These are phyloP conservation scores for Poeciliopsis retropinna DNA, from an alignment of 2,113 vertebrate species.

Conservation along the genomic window DNA sequence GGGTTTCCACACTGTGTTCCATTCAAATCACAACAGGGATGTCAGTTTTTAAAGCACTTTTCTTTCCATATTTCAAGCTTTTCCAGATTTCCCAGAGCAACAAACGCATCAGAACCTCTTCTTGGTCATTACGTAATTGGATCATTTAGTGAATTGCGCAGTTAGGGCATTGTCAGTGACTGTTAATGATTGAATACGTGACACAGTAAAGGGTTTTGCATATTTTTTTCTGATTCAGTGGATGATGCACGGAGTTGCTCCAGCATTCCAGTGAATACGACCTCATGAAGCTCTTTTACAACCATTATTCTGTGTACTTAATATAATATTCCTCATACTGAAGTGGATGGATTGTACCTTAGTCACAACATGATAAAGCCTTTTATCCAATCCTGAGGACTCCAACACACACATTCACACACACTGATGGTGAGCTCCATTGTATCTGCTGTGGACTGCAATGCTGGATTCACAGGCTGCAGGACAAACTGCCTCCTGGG, in stretches of 20 bases:
- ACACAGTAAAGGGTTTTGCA: neutral
- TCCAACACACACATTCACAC: too few relatives aligned
- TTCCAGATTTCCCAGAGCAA: neutral
- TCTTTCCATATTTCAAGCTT: conserved; percentile 13
- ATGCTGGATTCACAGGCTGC: too few relatives aligned
- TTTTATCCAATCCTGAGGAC: too few relatives aligned
- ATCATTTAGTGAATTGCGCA: neutral
- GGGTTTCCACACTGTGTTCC: conserved; percentile 18
- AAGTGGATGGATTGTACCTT: neutral
- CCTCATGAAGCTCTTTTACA: neutral
- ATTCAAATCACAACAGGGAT: conserved; percentile 20
- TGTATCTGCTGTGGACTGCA: too few relatives aligned
- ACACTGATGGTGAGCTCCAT: too few relatives aligned
- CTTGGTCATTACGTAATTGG: neutral
- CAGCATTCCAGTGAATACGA: neutral
- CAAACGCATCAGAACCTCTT: conserved; percentile 37
- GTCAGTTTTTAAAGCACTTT: conserved; percentile 39
- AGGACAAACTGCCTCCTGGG: too few relatives aligned
- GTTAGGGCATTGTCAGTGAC: neutral
- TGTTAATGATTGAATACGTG: neutral
- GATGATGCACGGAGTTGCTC: neutral
- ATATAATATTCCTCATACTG: neutral
- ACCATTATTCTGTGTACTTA: neutral
- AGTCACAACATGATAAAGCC: neutral
- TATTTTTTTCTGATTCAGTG: neutral